These are phyloP conservation scores for Hiodon tergisus DNA, from an alignment of 2,113 vertebrate genomes.

Conservation along the genomic window DNA sequence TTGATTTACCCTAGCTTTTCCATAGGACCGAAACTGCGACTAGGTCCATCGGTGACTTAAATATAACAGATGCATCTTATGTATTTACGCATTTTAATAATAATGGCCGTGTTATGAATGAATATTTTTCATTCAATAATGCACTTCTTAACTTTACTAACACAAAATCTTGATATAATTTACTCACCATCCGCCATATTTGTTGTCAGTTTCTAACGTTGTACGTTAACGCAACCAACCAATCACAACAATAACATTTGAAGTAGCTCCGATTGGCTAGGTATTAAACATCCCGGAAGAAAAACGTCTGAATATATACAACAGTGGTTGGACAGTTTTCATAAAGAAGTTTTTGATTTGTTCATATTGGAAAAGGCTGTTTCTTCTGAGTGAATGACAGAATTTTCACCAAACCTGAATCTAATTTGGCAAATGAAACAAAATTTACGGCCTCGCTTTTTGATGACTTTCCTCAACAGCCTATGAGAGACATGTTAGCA, in stretches of 20 bases:
- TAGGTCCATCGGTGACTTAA: no score
- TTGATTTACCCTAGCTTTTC: background rate
- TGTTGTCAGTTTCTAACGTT: constrained; percentile 54
- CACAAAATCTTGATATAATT: background rate
- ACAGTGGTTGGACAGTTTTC: no score
- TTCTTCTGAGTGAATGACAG: no score
- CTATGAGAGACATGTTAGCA: no score
- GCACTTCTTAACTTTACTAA: background rate
- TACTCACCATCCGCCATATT: constrained; percentile 73
- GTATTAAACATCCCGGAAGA: constrained; percentile 7
- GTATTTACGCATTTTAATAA: background rate
- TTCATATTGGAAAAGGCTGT: no score
- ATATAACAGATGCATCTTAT: background rate
- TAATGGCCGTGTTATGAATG: background rate
- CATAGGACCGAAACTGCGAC: background rate
- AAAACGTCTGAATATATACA: background rate
- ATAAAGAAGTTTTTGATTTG: no score
- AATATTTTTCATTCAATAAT: background rate
- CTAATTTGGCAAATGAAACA: no score
- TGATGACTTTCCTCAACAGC: no score
- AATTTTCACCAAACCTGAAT: no score
- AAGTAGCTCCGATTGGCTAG: constrained; percentile 8
- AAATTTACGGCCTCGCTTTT: no score
- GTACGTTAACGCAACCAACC: background rate
- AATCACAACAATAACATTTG: constrained; percentile 2